Conservation (phyloP, 2,797 vertebrate species). For the Anguilla marmorata region DNA sequence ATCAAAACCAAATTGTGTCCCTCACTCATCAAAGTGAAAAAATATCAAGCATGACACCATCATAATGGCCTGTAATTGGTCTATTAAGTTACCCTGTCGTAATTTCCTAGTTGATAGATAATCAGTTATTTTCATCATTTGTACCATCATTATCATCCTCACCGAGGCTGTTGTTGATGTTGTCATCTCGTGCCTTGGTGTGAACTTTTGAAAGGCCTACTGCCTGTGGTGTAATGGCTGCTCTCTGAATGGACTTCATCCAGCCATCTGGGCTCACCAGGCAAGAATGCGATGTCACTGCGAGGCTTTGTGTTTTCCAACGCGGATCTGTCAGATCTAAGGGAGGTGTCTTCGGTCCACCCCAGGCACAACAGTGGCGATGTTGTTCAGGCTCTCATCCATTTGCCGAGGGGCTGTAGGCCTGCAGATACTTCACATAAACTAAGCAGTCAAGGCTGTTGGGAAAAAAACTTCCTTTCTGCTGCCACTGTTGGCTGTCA, state of each 20-base stretch:
- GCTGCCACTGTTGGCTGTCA: neutral
- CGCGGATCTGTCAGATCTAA: neutral
- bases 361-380: neutral
- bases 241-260: neutral
- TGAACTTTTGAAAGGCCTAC: neutral
- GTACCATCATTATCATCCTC: neutral
- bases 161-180: neutral
- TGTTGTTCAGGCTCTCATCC: neutral
- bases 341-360: neutral
- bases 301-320: neutral
- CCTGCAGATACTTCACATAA: constrained; percentile 6
- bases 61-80: constrained; percentile 14
- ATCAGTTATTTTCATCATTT: constrained; percentile 14
- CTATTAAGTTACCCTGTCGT: constrained; percentile 3
- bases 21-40: neutral
- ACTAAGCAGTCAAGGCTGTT: neutral
- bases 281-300: neutral
- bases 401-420: neutral
- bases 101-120: neutral
- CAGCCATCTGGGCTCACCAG: neutral
- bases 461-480: neutral
- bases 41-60: constrained; percentile 18
- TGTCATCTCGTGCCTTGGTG: neutral
- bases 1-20: neutral
- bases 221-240: neutral